Evolutionary conservation across 2,797 vertebrate species (phyloP).

Genomic region (Smutsia temminckii): DNA sequence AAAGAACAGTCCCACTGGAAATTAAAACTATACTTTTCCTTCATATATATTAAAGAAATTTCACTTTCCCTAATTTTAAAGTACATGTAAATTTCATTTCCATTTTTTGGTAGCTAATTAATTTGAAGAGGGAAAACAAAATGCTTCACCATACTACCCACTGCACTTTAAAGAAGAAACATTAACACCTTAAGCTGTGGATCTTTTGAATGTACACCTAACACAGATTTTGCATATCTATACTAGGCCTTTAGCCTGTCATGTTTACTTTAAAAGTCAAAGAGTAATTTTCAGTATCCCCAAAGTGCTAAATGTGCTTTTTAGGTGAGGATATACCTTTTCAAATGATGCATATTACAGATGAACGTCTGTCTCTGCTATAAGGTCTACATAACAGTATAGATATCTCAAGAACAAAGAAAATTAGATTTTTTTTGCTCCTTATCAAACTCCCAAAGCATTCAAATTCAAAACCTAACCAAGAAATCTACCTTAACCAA

Average conservation of each 20-base stretch:
- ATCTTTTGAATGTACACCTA: background rate
- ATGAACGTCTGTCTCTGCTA: background rate
- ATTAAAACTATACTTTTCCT: conserved; percentile 49
- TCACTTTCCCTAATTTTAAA: conserved; percentile 59
- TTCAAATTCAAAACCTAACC: conserved; percentile 51
- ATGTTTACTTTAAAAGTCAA: background rate
- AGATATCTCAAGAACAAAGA: conserved; percentile 12
- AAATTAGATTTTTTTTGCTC: background rate
- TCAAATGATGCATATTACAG: background rate
- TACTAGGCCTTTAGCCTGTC: background rate
- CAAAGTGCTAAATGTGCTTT: conserved; percentile 42
- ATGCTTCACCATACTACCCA: background rate
- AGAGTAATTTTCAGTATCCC: conserved; percentile 31
- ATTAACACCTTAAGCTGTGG: background rate
- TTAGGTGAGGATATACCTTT: background rate
- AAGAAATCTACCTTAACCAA: conserved; percentile 34
- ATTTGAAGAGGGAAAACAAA: conserved; percentile 35
- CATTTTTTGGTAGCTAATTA: conserved; percentile 45
- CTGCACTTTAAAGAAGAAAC: background rate
- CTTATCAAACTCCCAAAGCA: conserved; percentile 21
- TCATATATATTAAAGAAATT: conserved; percentile 10
- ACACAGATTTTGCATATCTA: background rate
- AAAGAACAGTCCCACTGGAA: conserved; percentile 49
- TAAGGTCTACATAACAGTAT: background rate
- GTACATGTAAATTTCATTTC: conserved; percentile 17